Percentiles rank a stretch among this genome's conserved stretches.
Conservation (phyloP, 2,888 invertebrate species). For the Smittia sp. region DNA sequence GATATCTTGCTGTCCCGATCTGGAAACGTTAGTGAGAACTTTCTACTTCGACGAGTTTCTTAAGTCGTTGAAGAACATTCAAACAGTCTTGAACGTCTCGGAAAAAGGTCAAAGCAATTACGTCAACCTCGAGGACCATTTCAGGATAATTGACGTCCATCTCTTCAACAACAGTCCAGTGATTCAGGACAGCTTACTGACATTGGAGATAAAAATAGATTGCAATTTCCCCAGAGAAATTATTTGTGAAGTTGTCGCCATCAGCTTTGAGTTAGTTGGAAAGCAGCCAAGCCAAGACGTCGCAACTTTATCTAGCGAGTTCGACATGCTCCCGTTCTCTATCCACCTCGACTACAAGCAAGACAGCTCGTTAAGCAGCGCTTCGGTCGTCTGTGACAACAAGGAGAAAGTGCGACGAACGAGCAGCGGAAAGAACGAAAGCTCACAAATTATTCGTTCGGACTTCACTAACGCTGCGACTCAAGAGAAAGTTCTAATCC, state of each 20-base stretch:
- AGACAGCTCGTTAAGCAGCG: slow-evolving; percentile 73
- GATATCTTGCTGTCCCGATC: slow-evolving; percentile 71
- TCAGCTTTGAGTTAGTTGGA: slow-evolving; percentile 36
- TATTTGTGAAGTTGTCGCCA: slow-evolving; percentile 60
- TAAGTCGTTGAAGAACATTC: slow-evolving; percentile 61
- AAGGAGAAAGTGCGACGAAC: slow-evolving; percentile 66
- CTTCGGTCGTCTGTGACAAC: slow-evolving; percentile 68
- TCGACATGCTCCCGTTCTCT: slow-evolving; percentile 64
- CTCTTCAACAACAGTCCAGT: slow-evolving; percentile 50
- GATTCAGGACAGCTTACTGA: slow-evolving; percentile 60
- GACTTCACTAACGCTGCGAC: slow-evolving; percentile 64
- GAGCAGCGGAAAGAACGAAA: slow-evolving; percentile 69
- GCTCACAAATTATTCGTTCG: slow-evolving; percentile 63
- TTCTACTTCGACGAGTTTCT: slow-evolving; percentile 82
- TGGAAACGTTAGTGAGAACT: slow-evolving; percentile 71
- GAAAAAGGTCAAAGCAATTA: slow-evolving; percentile 50
- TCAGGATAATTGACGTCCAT: slow-evolving; percentile 52
- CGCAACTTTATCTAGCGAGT: slow-evolving; percentile 45
- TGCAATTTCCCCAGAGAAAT: slow-evolving; percentile 66
- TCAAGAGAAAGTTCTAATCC: slow-evolving; percentile 56
- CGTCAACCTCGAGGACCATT: slow-evolving; percentile 53
- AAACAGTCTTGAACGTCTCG: slow-evolving; percentile 57
- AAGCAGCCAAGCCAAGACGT: slow-evolving; percentile 32
- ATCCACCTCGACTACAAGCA: slow-evolving; percentile 76
- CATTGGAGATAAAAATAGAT: slow-evolving; percentile 58